phyloP scores from a whole-genome alignment of 2,888 invertebrate species.

The Odontocolon sp. region DNA sequence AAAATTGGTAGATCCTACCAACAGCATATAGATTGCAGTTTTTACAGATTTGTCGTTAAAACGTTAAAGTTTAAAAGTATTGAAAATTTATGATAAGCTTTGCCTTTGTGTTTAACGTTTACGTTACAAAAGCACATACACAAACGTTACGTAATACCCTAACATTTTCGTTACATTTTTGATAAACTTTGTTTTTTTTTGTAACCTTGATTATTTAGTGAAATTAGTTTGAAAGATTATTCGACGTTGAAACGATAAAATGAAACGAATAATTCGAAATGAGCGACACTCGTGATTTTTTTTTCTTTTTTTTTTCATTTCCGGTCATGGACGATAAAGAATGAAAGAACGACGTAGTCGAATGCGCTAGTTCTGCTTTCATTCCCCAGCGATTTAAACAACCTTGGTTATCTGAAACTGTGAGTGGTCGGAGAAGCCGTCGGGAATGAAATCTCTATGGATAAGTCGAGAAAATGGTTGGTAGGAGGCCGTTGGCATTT shows the following conservation, averaged over 20 bases:
- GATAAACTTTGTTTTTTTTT: not conserved
- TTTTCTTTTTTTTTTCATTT: not conserved
- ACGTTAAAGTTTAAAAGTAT: no score
- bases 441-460: not conserved
- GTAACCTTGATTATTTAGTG: not conserved
- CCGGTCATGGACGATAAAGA: not conserved
- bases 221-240: not conserved
- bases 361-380: not conserved
- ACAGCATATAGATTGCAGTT: no score
- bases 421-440: not conserved
- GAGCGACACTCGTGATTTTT: not conserved
- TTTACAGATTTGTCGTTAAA: no score
- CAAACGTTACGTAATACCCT: no score
- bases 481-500: not conserved
- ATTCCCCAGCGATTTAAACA: not conserved
- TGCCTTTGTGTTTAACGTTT: no score
- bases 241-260: not conserved
- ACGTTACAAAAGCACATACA: no score
- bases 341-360: not conserved
- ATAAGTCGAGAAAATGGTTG: not conserved
- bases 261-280: not conserved
- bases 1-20: not conserved
- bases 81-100: no score
- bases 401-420: not conserved
- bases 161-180: no score